Base-by-base conservation (phyloP, 2,113 vertebrate genomes). In the Oostethus manadensis region DNA sequence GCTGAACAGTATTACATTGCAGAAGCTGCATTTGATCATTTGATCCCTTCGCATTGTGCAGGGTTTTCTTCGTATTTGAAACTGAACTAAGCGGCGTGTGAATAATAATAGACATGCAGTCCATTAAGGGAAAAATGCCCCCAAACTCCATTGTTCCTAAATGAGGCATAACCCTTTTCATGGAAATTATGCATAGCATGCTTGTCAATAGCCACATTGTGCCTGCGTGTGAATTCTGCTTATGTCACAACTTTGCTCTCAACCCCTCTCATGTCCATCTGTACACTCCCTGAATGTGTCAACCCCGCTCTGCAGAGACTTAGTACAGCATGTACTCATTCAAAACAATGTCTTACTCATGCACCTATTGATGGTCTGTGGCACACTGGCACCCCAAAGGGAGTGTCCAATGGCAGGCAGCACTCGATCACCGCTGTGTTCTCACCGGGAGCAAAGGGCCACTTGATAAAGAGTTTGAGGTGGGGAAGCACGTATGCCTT, bases 301-400 rank as follows among this genome's bases (percentile, higher is more conserved):
- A 78, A 43, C 44, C 35, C 33, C 20, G 51, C 51, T 49, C 18
- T 14, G 45, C 20, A 66, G 38, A 20, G 23, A 58, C 35, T 51
- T 10, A 13, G 70, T 33, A 74, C 68, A 71, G 23, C 38, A 53
- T 64, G 75, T 79, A 49, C 79, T 79, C 66, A 56, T 79, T 75
- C 66, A 70, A 63, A 64, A 58, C 57, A 57, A 26, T 50, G 42
- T 51, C 66, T 50, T 35, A 71, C 42, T 18, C 22, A 54, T 55
- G 48, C 29, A 0, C 22, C 57, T 60, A 60, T 60, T 21, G 48
- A 62, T 57, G 15, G 38, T 10, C 33, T 15, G 0, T 1, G 3
- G 44, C 8, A 1, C 60, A 56, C 18, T 38, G 18, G 18, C 43
- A 23, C 17, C 16, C 20, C 14, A 49, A 7, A 18, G 18, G 13